A percentile compares a stretch with the other conserved stretches of the same genome.
These are phyloP conservation scores for Alexandromys fortis DNA, from an alignment of 2,113 vertebrate genomes.

Conservation along the genomic window DNA sequence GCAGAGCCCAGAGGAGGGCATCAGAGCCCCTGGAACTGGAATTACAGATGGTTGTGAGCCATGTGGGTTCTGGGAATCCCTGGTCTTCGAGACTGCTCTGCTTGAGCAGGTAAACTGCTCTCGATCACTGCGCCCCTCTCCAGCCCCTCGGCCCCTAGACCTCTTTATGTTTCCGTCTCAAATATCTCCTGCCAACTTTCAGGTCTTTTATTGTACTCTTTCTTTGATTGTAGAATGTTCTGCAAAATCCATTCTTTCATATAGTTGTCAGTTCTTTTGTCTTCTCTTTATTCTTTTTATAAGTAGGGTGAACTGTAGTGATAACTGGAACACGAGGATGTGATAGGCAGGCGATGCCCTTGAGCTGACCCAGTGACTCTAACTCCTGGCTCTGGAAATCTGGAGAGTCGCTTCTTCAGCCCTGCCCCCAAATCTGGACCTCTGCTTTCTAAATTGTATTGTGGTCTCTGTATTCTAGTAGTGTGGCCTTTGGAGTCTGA, in stretches of 20 bases:
- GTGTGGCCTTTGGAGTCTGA: constrained; percentile 8
- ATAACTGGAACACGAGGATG: neutral
- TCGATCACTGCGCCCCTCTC: too few relatives aligned
- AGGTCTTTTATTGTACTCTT: neutral
- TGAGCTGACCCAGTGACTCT: neutral
- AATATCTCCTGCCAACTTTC: neutral
- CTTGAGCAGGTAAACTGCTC: neutral
- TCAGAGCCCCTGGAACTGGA: neutral
- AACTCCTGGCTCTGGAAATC: neutral
- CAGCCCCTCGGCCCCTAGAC: neutral
- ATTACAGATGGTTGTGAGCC: neutral
- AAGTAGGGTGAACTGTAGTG: neutral
- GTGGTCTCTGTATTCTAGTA: neutral
- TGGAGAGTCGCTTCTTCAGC: neutral
- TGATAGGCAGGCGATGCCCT: neutral
- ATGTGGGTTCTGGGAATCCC: neutral
- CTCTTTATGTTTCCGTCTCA: neutral
- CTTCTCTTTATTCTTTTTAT: constrained; percentile 20
- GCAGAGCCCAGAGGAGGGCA: neutral
- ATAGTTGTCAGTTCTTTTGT: neutral
- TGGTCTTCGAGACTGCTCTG: neutral
- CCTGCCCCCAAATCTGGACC: neutral
- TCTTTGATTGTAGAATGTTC: neutral
- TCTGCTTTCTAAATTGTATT: neutral
- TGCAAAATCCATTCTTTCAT: constrained; percentile 16